Base-by-base conservation (phyloP, 2,113 vertebrate genomes). In the Tetrao urogallus region DNA sequence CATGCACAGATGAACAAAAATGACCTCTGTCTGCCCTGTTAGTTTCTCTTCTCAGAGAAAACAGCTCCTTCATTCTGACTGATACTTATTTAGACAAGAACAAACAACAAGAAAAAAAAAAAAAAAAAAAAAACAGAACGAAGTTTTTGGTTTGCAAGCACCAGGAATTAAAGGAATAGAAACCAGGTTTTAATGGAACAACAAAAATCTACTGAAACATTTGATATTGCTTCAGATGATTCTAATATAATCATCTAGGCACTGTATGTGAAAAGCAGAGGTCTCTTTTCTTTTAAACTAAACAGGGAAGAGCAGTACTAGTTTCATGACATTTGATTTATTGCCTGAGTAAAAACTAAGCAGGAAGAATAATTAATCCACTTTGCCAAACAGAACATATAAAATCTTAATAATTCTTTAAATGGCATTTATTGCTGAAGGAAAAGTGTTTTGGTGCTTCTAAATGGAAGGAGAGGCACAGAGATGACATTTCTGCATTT, bases 381-480 rank as follows among this genome's bases (percentile, higher is more conserved):
- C 88, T 96, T 94, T 91, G 82, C 86, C 66, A 89, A 96, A 95
- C 52, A 92, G 74, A 96, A 96, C 34, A 61, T 82, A 81, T 71
- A 90, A 96, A 96, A 92, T 77, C 91, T 88, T 92, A 93, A 74
- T 94, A 95, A 94, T 89, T 95, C 70, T 90, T 90, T 82, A 96
- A 97, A 96, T 66, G 48, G 42, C 82, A 94, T 82, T 97, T 97
- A 78, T 65, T 90, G 20, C 78, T 89, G 56, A 93, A 94, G 84
- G 88, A 88, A 77, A 95, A 95, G 36, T 7, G 15, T 60, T 93
- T 92, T 73, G 82, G 40, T 93, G 48, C 57, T 95, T 92, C 72
- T 93, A 88, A 96, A 86, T 71, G 80, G 88, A 96, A 93, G 43
- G 25, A 92, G 57, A 87, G 30, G 64, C 60, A 96, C 54, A 82